A percentile compares a stretch with the other conserved stretches of the same genome.
phyloP scores from a whole-genome alignment of 1,140 invertebrate genomes.

The Planococcus citri region DNA sequence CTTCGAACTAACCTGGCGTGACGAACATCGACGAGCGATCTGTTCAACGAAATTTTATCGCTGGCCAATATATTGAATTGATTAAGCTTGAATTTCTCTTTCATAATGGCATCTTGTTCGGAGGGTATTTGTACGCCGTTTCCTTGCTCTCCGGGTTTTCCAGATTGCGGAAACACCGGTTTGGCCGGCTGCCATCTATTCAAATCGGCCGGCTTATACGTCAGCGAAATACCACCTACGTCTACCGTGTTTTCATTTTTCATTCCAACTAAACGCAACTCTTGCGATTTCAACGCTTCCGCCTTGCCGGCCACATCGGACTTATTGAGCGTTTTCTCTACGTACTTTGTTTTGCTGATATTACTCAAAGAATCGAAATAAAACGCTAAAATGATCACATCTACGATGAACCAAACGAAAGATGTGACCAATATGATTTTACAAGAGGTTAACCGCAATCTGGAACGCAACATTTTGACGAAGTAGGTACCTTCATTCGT shows the following conservation, averaged over 20 bases:
- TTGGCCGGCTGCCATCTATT: conserved; percentile 60
- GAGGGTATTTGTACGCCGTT: conserved; percentile 73
- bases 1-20: conserved; percentile 61
- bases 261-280: neutral
- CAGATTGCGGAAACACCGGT: conserved; percentile 48
- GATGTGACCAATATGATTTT: conserved; percentile 89
- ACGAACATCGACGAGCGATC: conserved; percentile 87
- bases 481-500: too few relatives aligned
- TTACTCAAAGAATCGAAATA: conserved; percentile 79
- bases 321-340: neutral
- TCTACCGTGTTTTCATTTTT: conserved; percentile 27
- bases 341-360: conserved; percentile 35
- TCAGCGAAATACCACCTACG: conserved; percentile 26
- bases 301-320: neutral
- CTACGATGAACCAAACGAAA: conserved; percentile 87
- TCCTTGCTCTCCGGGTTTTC: conserved; percentile 75
- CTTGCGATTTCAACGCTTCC: conserved; percentile 21
- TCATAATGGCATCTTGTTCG: conserved; percentile 71
- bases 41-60: conserved; percentile 93
- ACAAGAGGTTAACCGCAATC: conserved; percentile 82
- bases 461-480: conserved; percentile 64
- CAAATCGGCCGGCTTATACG: conserved; percentile 41
- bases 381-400: conserved; percentile 80
- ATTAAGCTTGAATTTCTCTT: conserved; percentile 93
- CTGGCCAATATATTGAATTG: conserved; percentile 97